Conservation (phyloP, 1,140 invertebrate genomes). For the Drosophila aff. region DNA sequence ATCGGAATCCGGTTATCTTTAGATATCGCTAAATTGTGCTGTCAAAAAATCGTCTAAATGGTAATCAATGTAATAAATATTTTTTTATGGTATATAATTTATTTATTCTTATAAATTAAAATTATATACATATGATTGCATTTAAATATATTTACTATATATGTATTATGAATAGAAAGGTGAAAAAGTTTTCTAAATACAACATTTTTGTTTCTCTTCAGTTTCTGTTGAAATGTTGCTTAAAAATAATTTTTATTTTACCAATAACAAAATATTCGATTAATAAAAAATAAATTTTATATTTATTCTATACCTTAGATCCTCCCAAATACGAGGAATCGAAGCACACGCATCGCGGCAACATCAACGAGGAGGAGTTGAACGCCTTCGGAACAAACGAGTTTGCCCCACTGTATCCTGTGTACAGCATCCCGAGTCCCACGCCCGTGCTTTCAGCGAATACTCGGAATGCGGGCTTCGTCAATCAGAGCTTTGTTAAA, state of each 20-base stretch:
- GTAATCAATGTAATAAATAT: background rate
- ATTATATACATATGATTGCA: too few species aligned
- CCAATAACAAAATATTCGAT: too few species aligned
- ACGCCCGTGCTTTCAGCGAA: slow-evolving; percentile 49
- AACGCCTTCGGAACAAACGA: slow-evolving; percentile 71
- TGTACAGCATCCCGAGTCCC: slow-evolving; percentile 73
- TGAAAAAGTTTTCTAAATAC: too few species aligned
- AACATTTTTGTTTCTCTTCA: too few species aligned
- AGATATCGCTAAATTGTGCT: slow-evolving; percentile 8
- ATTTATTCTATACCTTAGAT: slow-evolving; percentile 24
- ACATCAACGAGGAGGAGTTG: slow-evolving; percentile 80
- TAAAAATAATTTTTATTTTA: too few species aligned
- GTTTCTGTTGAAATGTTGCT: too few species aligned
- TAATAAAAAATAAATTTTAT: too few species aligned
- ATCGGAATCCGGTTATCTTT: background rate
- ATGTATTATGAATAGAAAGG: too few species aligned
- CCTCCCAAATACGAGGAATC: slow-evolving; percentile 73
- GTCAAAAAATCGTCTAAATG: background rate
- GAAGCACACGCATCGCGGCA: slow-evolving; percentile 60
- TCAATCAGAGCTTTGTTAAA: slow-evolving; percentile 68
- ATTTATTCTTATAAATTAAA: background rate
- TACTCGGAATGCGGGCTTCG: slow-evolving; percentile 48
- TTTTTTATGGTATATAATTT: too few species aligned
- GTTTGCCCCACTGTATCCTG: slow-evolving; percentile 81
- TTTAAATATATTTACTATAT: too few species aligned